Evolutionary conservation across 2,797 vertebrate species (phyloP).

Genomic region (Pseudotriccus pelzelni): DNA sequence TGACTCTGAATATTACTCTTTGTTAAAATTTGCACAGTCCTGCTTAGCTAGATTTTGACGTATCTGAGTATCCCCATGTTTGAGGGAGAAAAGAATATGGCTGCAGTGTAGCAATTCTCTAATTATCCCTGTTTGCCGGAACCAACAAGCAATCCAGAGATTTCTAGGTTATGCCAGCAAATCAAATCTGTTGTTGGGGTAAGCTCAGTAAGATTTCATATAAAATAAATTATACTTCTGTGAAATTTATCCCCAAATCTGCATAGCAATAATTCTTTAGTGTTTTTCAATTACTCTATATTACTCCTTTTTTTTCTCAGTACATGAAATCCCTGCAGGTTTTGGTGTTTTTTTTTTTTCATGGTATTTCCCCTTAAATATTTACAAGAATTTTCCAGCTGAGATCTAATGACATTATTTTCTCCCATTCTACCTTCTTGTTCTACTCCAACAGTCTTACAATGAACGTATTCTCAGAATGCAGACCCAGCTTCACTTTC

Average conservation of each 20-base stretch:
- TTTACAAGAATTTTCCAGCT: conserved; percentile 25
- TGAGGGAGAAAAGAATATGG: background rate
- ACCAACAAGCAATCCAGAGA: background rate
- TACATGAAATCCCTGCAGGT: background rate
- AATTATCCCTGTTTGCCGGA: background rate
- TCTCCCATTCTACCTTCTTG: conserved; percentile 16
- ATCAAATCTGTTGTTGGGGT: background rate
- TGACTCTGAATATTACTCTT: background rate
- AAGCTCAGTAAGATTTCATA: background rate
- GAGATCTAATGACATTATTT: conserved; percentile 3
- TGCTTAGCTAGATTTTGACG: background rate
- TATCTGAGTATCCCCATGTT: background rate
- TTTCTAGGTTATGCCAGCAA: background rate
- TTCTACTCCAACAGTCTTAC: conserved; percentile 18
- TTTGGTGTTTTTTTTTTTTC: no score
- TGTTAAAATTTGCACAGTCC: background rate
- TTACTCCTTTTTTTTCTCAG: background rate
- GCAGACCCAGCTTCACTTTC: background rate
- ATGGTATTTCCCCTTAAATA: conserved; percentile 1
- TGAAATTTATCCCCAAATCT: background rate
- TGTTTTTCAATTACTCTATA: background rate
- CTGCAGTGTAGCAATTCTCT: background rate
- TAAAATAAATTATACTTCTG: background rate
- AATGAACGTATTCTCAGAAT: background rate
- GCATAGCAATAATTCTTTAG: background rate